Evolutionary conservation across 2,113 vertebrate species (phyloP).

Genomic region (Myocastor coypus): DNA sequence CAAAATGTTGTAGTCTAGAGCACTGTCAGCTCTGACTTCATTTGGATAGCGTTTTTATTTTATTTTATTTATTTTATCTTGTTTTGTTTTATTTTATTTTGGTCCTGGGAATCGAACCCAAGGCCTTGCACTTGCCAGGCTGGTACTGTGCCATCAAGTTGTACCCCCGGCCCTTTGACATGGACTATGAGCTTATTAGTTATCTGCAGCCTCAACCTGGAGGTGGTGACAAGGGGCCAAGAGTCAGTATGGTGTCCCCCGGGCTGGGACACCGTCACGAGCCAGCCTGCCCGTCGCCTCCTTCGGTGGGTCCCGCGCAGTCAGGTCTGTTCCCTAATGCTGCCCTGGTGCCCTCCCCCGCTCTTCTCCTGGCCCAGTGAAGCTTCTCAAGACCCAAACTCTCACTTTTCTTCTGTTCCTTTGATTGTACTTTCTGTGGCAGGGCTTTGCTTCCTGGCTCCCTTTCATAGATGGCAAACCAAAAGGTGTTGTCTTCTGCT

Average conservation of each 20-base stretch:
- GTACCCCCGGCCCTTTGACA: not conserved
- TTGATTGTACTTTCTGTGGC: not conserved
- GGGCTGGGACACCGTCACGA: not conserved
- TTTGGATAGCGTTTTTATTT: not conserved
- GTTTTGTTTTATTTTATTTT: no score
- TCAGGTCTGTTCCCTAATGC: not conserved
- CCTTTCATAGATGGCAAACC: not conserved
- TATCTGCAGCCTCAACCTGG: not conserved
- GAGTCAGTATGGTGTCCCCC: not conserved
- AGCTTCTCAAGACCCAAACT: not conserved
- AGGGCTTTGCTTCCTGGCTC: not conserved
- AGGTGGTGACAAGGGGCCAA: not conserved
- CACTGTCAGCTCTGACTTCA: not conserved
- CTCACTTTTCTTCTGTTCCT: constrained; percentile 26
- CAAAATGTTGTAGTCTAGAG: not conserved
- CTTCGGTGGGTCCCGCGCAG: not conserved
- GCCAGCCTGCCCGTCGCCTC: not conserved
- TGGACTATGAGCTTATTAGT: not conserved
- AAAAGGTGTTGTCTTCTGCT: not conserved
- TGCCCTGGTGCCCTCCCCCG: not conserved
- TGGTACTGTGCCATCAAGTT: no score
- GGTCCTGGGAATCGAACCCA: no score
- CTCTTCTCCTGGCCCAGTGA: not conserved
- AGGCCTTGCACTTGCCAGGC: no score
- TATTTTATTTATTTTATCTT: not conserved